These are phyloP conservation scores for Arge pagana DNA, from an alignment of 2,888 invertebrate genomes.

Conservation along the genomic window DNA sequence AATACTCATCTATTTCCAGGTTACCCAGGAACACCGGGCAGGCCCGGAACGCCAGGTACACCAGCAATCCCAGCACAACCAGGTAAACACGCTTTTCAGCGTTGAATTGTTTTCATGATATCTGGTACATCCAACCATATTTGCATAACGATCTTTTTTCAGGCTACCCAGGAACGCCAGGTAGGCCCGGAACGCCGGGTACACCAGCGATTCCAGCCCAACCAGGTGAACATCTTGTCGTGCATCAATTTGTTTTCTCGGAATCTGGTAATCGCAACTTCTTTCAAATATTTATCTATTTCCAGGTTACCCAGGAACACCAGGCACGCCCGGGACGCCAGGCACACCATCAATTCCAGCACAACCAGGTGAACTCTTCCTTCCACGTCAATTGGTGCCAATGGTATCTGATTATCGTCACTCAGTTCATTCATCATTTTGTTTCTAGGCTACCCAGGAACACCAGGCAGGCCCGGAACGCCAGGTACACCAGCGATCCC, in stretches of 20 bases:
- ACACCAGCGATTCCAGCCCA: slow-evolving; percentile 27
- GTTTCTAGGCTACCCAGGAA: slow-evolving; percentile 21
- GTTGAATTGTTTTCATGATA: too few species aligned
- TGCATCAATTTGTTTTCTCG: too few species aligned
- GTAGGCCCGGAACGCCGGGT: slow-evolving; percentile 49
- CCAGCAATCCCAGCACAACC: slow-evolving; percentile 28
- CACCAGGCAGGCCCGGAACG: slow-evolving; percentile 21
- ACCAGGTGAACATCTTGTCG: too few species aligned
- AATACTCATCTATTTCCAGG: too few species aligned
- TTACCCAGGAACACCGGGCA: slow-evolving; percentile 42
- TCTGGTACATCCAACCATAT: too few species aligned
- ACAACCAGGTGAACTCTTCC: slow-evolving; percentile 14
- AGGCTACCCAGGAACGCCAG: slow-evolving; percentile 39
- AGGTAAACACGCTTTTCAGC: background rate
- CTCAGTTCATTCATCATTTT: too few species aligned
- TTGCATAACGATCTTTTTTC: too few species aligned
- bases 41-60: slow-evolving; percentile 40
- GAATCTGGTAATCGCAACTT: too few species aligned
- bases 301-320: slow-evolving; percentile 35
- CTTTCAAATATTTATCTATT: too few species aligned
- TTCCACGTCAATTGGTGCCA: too few species aligned
- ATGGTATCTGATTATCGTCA: too few species aligned
- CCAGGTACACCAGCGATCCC: slow-evolving; percentile 42
- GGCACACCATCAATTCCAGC: slow-evolving; percentile 46
- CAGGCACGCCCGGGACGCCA: slow-evolving; percentile 48